Base-by-base conservation (phyloP, 2,888 invertebrate genomes). In the Horisme vitalbata region DNA sequence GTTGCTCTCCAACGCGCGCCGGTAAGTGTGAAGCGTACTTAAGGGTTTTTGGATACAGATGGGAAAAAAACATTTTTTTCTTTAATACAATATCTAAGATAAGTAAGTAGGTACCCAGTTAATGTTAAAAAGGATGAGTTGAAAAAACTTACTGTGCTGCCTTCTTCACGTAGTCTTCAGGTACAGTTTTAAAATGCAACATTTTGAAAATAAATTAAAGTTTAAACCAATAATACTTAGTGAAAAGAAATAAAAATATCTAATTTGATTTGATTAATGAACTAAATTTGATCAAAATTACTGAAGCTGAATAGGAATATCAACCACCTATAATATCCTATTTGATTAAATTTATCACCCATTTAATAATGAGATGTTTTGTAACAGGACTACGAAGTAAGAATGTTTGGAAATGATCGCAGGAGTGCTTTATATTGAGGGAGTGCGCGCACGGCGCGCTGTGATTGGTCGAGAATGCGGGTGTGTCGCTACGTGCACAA, bases 261-360 rank as follows among this genome's bases (percentile, higher is more conserved):
- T n/a, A n/a, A n/a, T n/a, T n/a, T n/a, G n/a, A n/a, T n/a, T n/a
- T n/a, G n/a, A n/a, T n/a, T n/a, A n/a, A n/a, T n/a, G n/a, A 39
- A 35, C 67, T 79, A 82, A 72, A 79, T 78, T 68, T 75, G 68
- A 59, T 80, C 78, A 18, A 79, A 77, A 90, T 90, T 83, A 86
- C 91, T 86, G 79, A 91, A 86, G 70, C 91, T 82, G 71, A 87
- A 84, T 62, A 90, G 61, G 70, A 88, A 81, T 83, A 91, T 85
- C 70, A 92, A 68, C 91, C 90, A 79, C 83, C 83, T 73, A 83
- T 86, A 84, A 60, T 79, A 84, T 71, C 75, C 80, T 51, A 80
- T 84, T 69, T 73, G 71, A 59, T 79, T 83, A 62, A 83, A 71
- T 80, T 73, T 87, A 75, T 80, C 75, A 83, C 87, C 89, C 89